A percentile compares a stretch with the other conserved stretches of the same genome.
Evolutionary conservation across 2,113 vertebrate genomes (phyloP).

Genomic region (Pampusana beccarii): DNA sequence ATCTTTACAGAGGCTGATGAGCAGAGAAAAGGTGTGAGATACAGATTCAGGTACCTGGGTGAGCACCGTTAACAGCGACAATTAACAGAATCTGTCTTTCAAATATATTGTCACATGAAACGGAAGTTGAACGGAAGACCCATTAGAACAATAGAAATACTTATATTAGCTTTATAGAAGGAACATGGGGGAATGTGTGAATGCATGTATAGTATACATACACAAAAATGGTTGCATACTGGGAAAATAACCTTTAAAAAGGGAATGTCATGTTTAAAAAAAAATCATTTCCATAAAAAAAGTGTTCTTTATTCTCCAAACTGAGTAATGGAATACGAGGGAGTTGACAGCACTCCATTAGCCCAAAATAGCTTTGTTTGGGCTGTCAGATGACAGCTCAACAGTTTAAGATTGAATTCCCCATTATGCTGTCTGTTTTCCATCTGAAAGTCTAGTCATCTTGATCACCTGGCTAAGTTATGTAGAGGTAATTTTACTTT

Average conservation of each 20-base stretch:
- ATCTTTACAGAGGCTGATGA: neutral
- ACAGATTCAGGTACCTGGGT: neutral
- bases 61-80: neutral
- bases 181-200: fast-evolving
- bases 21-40: neutral
- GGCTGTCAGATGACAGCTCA: constrained; percentile 28
- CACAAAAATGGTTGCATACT: neutral
- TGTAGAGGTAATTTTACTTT: neutral
- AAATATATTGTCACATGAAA: neutral
- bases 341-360: neutral
- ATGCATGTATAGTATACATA: neutral
- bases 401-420: neutral
- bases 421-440: neutral
- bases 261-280: neutral
- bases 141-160: neutral
- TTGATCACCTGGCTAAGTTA: neutral
- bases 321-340: neutral
- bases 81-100: neutral
- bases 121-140: neutral
- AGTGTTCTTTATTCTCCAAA: constrained; percentile 13
- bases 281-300: neutral
- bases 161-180: neutral
- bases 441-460: neutral
- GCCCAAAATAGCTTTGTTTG: constrained; percentile 30
- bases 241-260: neutral